These are phyloP conservation scores for Hippoglossus stenolepis DNA, from an alignment of 2,113 vertebrate species.

Conservation along the genomic window DNA sequence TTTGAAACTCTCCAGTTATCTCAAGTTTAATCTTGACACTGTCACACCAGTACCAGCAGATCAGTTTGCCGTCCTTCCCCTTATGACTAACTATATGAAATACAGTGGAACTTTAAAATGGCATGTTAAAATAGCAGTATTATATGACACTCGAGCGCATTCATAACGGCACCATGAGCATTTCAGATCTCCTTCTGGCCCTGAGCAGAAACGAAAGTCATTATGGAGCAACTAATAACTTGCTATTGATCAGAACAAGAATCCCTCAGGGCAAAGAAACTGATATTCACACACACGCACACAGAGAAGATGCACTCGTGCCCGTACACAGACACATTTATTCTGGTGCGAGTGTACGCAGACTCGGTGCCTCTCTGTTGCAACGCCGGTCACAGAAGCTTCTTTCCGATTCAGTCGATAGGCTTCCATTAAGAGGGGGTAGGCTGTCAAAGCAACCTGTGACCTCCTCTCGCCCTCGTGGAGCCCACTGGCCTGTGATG, in stretches of 20 bases:
- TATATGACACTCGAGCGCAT: constrained; percentile 1
- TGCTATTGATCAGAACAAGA: constrained; percentile 50
- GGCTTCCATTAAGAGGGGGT: constrained; percentile 89
- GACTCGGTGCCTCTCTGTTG: constrained; percentile 83
- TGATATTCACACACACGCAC: constrained; percentile 55
- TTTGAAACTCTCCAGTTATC: too few relatives aligned
- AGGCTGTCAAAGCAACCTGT: constrained; percentile 86
- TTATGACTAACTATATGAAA: too few relatives aligned
- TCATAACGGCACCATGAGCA: background rate
- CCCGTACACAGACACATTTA: constrained; percentile 35
- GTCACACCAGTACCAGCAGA: background rate
- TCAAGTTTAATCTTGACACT: too few relatives aligned
- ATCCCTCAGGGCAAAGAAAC: constrained; percentile 54
- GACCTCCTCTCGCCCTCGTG: constrained; percentile 77
- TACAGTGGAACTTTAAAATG: too few relatives aligned
- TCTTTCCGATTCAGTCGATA: constrained; percentile 88
- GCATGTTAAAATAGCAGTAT: too few relatives aligned
- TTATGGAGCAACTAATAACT: constrained; percentile 48
- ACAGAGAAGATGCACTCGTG: background rate
- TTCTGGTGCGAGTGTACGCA: constrained; percentile 57
- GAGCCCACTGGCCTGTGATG: constrained; percentile 82
- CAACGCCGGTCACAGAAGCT: constrained; percentile 83
- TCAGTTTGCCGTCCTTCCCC: too few relatives aligned
- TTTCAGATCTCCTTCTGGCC: constrained; percentile 8
- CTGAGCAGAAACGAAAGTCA: constrained; percentile 18